Evolutionary conservation across 2,888 invertebrate species (phyloP).

Genomic region (Rhagium mordax): DNA sequence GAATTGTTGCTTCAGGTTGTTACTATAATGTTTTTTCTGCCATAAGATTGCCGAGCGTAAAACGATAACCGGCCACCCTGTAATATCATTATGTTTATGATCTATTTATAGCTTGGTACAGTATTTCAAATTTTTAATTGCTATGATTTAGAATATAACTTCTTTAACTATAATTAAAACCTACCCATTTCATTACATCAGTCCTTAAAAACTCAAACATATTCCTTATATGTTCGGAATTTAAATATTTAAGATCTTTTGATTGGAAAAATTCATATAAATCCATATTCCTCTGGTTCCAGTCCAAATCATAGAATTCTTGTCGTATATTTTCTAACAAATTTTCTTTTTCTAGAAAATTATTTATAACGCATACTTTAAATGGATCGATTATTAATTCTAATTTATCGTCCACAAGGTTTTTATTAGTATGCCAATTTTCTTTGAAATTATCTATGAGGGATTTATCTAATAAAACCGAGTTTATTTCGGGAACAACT

Average conservation of each 20-base stretch:
- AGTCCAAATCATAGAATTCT: slow-evolving; percentile 79
- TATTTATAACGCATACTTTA: slow-evolving; percentile 77
- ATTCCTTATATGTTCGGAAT: slow-evolving; percentile 74
- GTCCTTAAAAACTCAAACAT: slow-evolving; percentile 78
- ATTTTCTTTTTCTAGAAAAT: slow-evolving; percentile 74
- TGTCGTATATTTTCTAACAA: slow-evolving; percentile 77
- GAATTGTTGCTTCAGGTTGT: too few relatives aligned
- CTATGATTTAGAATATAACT: too few relatives aligned
- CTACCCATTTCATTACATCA: slow-evolving; percentile 79
- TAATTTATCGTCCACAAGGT: slow-evolving; percentile 68
- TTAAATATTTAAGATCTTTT: slow-evolving; percentile 75
- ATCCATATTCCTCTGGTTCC: slow-evolving; percentile 87
- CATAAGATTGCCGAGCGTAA: too few relatives aligned
- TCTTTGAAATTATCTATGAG: slow-evolving; percentile 56
- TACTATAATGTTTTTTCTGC: too few relatives aligned
- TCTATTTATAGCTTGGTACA: too few relatives aligned
- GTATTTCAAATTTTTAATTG: too few relatives aligned
- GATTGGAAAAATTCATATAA: slow-evolving; percentile 91
- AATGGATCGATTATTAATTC: slow-evolving; percentile 78
- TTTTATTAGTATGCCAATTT: slow-evolving; percentile 71
- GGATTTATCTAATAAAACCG: slow-evolving; percentile 41
- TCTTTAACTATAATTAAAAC: slow-evolving; percentile 56
- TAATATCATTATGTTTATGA: too few relatives aligned
- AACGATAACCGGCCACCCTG: too few relatives aligned
- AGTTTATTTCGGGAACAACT: slow-evolving; percentile 53